Conservation (phyloP, 2,888 invertebrate genomes). For the Petrolisthes cinctipes region DNA sequence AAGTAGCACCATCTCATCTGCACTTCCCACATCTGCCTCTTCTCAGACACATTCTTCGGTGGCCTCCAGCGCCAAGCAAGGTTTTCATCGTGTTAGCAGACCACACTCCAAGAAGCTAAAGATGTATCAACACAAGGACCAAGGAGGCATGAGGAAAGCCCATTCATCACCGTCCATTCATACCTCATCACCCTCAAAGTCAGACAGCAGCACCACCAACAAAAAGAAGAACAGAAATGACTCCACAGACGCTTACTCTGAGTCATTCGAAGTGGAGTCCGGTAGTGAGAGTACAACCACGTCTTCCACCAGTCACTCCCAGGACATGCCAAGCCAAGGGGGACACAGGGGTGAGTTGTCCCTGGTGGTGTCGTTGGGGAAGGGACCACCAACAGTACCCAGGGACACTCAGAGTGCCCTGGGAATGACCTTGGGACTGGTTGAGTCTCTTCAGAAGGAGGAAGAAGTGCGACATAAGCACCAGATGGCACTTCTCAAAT, state of each 20-base stretch:
- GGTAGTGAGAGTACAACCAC: slow-evolving; percentile 38
- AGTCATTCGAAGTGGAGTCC: slow-evolving; percentile 52
- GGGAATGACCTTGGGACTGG: slow-evolving; percentile 46
- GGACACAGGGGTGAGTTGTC: slow-evolving; percentile 34
- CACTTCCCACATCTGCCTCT: too few species aligned
- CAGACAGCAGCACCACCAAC: background rate
- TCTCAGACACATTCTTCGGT: too few species aligned
- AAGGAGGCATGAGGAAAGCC: background rate
- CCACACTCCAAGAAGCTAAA: background rate
- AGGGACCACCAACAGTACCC: background rate
- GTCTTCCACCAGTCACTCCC: background rate
- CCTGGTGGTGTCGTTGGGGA: slow-evolving; percentile 39
- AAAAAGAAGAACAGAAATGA: background rate
- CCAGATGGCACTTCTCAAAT: slow-evolving; percentile 54
- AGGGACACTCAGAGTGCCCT: slow-evolving; percentile 47
- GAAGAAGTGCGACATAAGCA: slow-evolving; percentile 58
- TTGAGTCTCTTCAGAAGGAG: slow-evolving; percentile 60
- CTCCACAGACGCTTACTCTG: slow-evolving; percentile 36
- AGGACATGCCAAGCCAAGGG: background rate
- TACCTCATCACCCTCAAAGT: background rate
- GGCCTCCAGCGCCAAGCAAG: background rate
- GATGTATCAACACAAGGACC: slow-evolving; percentile 12
- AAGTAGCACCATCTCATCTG: too few species aligned
- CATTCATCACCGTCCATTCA: background rate
- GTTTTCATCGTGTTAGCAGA: background rate